Evolutionary conservation across 2,888 invertebrate genomes (phyloP), one percentile per base, ranked within the genome.

Genomic region (Epistrophella euchroma): DNA sequence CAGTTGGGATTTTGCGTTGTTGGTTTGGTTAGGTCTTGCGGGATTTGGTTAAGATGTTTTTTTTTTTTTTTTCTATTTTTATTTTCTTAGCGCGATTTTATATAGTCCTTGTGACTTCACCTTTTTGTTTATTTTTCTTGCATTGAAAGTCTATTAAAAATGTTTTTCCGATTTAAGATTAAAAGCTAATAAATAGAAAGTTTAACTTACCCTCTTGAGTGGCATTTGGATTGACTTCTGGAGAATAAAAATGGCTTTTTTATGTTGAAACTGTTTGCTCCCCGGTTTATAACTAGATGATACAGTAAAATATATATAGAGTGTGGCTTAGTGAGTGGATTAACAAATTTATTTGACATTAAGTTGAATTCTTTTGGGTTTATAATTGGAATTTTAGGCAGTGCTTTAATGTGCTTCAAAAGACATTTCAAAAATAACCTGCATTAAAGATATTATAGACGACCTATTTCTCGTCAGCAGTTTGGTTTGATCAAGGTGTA

Each of bases 131-230:
- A 70, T 73, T 86, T 75, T 77, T 47, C 60, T 52, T 37, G 77
- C 86, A 86, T 86, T 50, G 82, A 64, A 78, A 82, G 86, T 86
- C 86, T 86, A 86, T 86, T 86, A 86, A 82, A 82, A 82, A 74
- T 73, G 82, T 75, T 78, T 68, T 85, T 81, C n/a, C 81, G 76
- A 81, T 85, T 85, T 70, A 35, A 81, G 86, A 86, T 86, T 86
- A 81, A 86, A 82, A 86, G 74, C 82, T 86, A 82, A 82, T 86
- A 86, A 82, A 82, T 35, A 58, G 81, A 78, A 82, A 78, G 86
- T 86, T 86, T 77, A 82, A 86, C 76, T 64, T 74, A 50, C 50
- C 47, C 75, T 68, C 64, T 56, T 64, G 68, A 64, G 73, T 77
- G 76, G 50, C 40, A 25, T 37, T 52, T 2, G 35, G 73, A 86